A percentile compares a stretch with the other conserved stretches of the same genome.
phyloP scores from a whole-genome alignment of 2,113 vertebrate genomes.

The Neolamprologus caudopunctatus region DNA sequence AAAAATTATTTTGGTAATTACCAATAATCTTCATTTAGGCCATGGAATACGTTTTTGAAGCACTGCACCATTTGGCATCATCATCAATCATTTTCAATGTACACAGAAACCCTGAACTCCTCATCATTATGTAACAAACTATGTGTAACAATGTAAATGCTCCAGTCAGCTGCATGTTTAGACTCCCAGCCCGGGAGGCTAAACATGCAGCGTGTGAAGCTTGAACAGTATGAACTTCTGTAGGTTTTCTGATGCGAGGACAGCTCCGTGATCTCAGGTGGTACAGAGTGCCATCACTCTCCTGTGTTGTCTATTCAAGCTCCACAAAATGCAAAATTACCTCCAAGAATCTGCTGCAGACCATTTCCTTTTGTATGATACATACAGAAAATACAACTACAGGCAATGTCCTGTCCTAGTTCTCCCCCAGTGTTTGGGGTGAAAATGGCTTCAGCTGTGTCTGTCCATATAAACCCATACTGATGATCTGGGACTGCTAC shows the following conservation, averaged over 20 bases:
- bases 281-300: neutral
- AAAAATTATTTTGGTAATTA: neutral
- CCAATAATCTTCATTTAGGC: neutral
- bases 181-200: neutral
- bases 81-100: neutral
- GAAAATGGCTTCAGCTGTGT: neutral
- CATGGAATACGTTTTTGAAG: neutral
- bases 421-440: neutral
- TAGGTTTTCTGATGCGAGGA: neutral
- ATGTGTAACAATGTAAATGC: neutral
- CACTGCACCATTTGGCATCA: neutral
- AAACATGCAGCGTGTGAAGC: neutral
- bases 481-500: neutral
- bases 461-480: neutral
- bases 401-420: neutral
- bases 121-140: neutral
- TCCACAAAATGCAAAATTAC: neutral
- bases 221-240: neutral
- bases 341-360: neutral
- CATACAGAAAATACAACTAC: neutral
- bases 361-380: neutral
- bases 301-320: neutral
- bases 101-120: neutral
- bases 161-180: neutral
- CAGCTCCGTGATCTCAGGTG: neutral